Percentiles rank a stretch among this genome's conserved stretches.
Conservation (phyloP, 2,888 invertebrate species). For the Drosophila flavopinicola region DNA sequence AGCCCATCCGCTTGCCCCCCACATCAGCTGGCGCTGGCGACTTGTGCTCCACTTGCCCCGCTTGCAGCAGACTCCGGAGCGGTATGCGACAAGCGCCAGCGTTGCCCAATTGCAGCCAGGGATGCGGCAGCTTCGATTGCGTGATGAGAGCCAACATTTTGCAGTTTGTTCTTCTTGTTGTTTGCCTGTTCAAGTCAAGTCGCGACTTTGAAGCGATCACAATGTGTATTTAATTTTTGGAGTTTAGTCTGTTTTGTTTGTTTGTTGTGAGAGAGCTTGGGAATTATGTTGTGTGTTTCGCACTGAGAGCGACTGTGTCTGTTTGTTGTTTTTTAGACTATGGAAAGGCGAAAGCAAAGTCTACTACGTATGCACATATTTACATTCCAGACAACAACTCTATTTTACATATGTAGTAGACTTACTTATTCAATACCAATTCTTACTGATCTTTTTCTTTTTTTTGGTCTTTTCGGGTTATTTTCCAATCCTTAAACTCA, state of each 20-base stretch:
- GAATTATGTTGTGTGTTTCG: not conserved
- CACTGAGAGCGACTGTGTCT: no score
- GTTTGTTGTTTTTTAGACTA: not conserved
- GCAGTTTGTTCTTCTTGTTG: no score
- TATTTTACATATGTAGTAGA: no score
- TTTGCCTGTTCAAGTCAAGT: not conserved
- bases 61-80: not conserved
- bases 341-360: no score
- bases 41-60: not conserved
- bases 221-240: not conserved
- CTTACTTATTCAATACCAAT: no score
- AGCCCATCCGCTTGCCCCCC: constrained; percentile 1
- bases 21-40: not conserved
- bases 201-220: not conserved
- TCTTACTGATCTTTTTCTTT: no score
- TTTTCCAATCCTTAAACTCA: no score
- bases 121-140: constrained; percentile 17
- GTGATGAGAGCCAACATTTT: constrained; percentile 41
- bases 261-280: no score
- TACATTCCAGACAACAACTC: no score
- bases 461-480: no score
- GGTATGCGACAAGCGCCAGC: not conserved
- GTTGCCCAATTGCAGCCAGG: constrained; percentile 23
- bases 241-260: constrained; percentile 1
- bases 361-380: no score